These are phyloP conservation scores for Aphrocallistes beatrix DNA, from an alignment of 37 sponge, comb jelly and placozoan genomes.

Conservation along the genomic window DNA sequence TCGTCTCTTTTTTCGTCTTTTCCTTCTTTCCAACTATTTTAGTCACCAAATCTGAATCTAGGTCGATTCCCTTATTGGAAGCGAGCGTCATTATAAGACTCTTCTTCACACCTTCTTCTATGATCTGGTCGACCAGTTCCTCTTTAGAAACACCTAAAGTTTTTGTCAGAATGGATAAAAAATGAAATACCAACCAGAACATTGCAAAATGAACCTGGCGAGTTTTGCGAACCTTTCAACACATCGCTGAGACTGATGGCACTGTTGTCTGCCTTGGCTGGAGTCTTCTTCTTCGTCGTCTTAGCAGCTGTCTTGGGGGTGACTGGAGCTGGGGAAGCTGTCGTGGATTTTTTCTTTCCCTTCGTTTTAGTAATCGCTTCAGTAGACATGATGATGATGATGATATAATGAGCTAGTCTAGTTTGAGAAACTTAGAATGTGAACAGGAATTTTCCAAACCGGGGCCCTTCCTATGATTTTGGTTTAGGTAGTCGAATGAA, in stretches of 20 bases:
- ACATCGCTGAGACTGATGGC: too few species aligned
- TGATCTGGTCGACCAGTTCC: slow-evolving; percentile 4
- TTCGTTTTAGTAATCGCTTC: not conserved
- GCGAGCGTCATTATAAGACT: not conserved
- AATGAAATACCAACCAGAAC: too few species aligned
- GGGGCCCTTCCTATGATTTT: too few species aligned
- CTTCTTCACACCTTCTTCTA: not conserved
- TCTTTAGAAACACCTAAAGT: not conserved
- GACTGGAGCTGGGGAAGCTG: not conserved
- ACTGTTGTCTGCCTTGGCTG: too few species aligned
- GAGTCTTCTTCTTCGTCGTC: not conserved
- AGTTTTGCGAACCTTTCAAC: too few species aligned
- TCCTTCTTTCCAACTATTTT: not conserved
- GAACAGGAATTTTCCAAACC: too few species aligned
- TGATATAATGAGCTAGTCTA: not conserved
- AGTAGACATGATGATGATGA: not conserved
- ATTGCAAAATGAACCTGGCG: too few species aligned
- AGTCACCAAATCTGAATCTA: not conserved
- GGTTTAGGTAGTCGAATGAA: too few species aligned
- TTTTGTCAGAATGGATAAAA: too few species aligned
- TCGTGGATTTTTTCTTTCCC: not conserved
- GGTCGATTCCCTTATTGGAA: not conserved
- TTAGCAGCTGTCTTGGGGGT: not conserved
- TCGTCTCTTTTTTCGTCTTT: not conserved
- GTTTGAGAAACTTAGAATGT: not conserved